Evolutionary conservation across 2,797 vertebrate genomes (phyloP), one percentile per base, ranked within the genome.

Genomic region (Poeciliopsis turneri): DNA sequence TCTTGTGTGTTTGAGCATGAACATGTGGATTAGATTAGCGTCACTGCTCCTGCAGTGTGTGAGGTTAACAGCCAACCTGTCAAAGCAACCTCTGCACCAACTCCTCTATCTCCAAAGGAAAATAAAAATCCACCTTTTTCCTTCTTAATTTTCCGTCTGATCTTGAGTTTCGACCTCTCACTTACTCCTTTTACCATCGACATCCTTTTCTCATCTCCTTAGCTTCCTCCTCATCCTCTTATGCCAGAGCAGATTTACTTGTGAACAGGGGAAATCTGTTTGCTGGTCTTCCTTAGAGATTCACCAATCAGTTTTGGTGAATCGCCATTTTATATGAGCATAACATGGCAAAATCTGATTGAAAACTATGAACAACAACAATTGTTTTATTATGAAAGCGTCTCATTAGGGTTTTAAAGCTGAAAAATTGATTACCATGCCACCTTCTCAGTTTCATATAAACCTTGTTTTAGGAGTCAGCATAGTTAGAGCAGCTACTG

Each of bases 31-130:
- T 86, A 79, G 74, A 74, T 94, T 94, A 87, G 82, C 76, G 55
- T 70, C 72, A 43, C 84, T 86, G 85, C 88, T 77, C 88, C 84
- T 76, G 80, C 72, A 85, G 39, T 84, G 81, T 89, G 84, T 87
- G 82, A 85, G 86, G 81, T 92, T 94, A 93, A 92, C 86, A 77
- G 83, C 82, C 82, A 87, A 91, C 82, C 88, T 88, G 83, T 89
- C 80, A 84, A 72, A 80, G 66, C 78, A 80, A 55, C 73, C 76
- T 82, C 80, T 49, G 72, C 80, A 80, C 64, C 80, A 68, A 23
- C 70, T 33, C 69, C 18, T 68, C 59, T 74, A 71, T 75, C 61
- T 49, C 36, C 25, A 36, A 71, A 74, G 43, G 23, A 46, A 51
- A 74, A 46, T 47, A 72, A 66, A 55, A 39, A 72, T 43, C 47